phyloP scores from a whole-genome alignment of 1,140 invertebrate genomes.

The Zaprionus vittiger region DNA sequence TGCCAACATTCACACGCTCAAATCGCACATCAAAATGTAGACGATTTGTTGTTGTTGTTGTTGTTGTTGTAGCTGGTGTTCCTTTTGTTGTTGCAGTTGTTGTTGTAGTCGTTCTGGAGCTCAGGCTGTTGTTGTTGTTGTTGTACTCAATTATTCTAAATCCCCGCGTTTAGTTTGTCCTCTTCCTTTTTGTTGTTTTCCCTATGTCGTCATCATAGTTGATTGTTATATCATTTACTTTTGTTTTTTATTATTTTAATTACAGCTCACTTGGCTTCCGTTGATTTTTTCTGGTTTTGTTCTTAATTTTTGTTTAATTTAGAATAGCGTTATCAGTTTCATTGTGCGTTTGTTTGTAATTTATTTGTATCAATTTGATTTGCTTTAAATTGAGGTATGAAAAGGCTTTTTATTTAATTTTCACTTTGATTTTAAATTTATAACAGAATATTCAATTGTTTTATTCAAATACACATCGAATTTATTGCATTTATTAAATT shows the following conservation, averaged over 20 bases:
- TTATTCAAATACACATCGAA: neutral
- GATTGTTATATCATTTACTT: slow-evolving; percentile 49
- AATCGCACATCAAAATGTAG: slow-evolving; percentile 77
- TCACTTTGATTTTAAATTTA: neutral
- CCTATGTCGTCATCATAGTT: slow-evolving; percentile 10
- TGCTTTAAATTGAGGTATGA: slow-evolving; percentile 10
- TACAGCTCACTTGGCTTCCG: slow-evolving; percentile 28
- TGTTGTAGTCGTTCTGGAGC: slow-evolving; percentile 10
- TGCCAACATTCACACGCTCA: slow-evolving; percentile 84
- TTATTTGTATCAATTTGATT: slow-evolving; percentile 59
- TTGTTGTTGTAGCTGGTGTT: slow-evolving; percentile 19
- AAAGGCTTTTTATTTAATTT: neutral
- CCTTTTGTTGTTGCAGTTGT: neutral
- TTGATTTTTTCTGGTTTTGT: slow-evolving; percentile 28
- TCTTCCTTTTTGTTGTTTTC: slow-evolving; percentile 3
- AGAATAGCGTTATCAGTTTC: slow-evolving; percentile 66
- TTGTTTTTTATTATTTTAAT: slow-evolving; percentile 33
- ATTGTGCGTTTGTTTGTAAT: slow-evolving; percentile 67
- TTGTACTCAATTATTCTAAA: neutral
- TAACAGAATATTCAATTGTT: neutral
- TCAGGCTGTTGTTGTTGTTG: slow-evolving; percentile 2
- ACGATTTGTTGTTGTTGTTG: slow-evolving; percentile 63
- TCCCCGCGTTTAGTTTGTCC: neutral
- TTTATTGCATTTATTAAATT: neutral
- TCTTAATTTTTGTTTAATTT: slow-evolving; percentile 37